phyloP scores from a whole-genome alignment of 2,113 vertebrate genomes.

The Parotia lawesii region DNA sequence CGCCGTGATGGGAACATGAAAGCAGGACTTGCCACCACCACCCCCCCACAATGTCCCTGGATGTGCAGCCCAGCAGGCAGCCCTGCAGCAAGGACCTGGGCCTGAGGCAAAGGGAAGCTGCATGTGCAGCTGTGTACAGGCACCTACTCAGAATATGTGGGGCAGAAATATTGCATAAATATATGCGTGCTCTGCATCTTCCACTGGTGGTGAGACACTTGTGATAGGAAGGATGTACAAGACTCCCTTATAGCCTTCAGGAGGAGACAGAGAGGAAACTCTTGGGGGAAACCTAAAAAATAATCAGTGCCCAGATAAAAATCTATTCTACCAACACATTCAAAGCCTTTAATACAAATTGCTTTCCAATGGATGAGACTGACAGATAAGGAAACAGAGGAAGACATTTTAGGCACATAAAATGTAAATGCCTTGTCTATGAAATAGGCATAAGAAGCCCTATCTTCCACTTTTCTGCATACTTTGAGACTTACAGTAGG shows the following conservation, averaged over 20 bases:
- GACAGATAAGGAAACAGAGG: neutral
- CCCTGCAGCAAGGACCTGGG: neutral
- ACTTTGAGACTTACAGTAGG: neutral
- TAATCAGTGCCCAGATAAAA: neutral
- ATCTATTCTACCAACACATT: neutral
- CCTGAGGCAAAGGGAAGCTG: neutral
- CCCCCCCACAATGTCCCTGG: rapidly evolving
- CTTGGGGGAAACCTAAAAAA: neutral
- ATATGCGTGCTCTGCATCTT: neutral
- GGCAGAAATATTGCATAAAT: neutral
- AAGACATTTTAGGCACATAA: neutral
- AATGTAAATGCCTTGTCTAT: neutral
- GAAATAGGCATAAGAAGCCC: neutral
- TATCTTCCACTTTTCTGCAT: neutral
- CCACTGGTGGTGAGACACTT: neutral
- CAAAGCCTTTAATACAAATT: neutral
- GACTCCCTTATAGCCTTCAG: neutral
- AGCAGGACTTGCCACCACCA: neutral
- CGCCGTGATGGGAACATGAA: rapidly evolving
- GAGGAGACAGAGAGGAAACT: neutral
- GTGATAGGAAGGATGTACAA: neutral
- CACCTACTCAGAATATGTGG: rapidly evolving
- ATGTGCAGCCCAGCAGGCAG: neutral
- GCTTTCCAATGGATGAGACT: neutral
- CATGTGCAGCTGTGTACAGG: rapidly evolving